phyloP scores from a whole-genome alignment of 2,113 vertebrate species.

The Loxodonta africana region DNA sequence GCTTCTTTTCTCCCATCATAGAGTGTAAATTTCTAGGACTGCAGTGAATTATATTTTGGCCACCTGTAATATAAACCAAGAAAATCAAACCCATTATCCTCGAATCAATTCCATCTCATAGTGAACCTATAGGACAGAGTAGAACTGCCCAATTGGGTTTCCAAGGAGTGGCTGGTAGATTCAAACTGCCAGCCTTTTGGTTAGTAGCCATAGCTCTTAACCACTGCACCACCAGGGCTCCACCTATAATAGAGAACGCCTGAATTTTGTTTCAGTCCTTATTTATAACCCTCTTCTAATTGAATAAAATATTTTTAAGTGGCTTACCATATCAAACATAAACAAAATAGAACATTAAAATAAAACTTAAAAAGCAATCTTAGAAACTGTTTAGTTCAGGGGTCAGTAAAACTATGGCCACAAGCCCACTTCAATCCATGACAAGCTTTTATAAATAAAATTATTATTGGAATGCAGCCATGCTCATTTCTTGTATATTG shows the following conservation, averaged over 20 bases:
- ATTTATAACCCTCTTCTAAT: conserved; percentile 35
- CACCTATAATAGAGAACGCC: neutral
- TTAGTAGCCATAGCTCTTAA: no score
- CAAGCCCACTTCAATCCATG: neutral
- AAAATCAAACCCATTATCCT: no score
- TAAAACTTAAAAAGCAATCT: neutral
- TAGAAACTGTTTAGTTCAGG: neutral
- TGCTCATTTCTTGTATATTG: no score
- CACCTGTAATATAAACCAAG: neutral
- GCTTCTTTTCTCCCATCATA: neutral
- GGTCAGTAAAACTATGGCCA: neutral
- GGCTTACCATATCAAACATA: neutral
- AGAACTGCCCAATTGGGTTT: no score
- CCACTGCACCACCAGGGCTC: no score
- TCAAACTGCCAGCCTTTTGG: no score
- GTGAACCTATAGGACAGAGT: no score
- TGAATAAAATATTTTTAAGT: conserved; percentile 47
- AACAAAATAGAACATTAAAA: conserved; percentile 20
- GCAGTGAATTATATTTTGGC: neutral
- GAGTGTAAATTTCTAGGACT: neutral
- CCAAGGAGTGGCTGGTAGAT: no score
- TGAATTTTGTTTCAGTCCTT: conserved; percentile 26
- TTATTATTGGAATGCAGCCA: neutral
- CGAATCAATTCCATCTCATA: no score
- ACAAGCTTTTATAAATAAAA: conserved; percentile 16